A percentile compares a stretch with the other conserved stretches of the same genome.
Evolutionary conservation across 2,888 invertebrate species (phyloP).

Genomic region (Iphiclides podalirius): DNA sequence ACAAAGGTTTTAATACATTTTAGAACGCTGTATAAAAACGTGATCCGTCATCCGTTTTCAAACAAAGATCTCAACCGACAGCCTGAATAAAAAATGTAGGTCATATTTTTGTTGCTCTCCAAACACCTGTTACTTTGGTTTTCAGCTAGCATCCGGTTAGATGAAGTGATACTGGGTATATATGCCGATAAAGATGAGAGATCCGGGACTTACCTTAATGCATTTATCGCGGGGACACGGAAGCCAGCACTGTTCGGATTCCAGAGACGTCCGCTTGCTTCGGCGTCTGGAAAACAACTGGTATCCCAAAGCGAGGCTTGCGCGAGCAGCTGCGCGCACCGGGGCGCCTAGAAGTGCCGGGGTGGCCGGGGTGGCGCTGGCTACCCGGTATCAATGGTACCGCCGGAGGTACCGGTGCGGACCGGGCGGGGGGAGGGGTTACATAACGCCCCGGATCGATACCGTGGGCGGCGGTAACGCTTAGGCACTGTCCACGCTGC

Average conservation of each 20-base stretch:
- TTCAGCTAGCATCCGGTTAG: background rate
- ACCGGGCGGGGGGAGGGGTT: conserved; percentile 45
- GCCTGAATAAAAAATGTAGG: conserved; percentile 9
- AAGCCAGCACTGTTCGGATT: conserved; percentile 49
- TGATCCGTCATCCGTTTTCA: background rate
- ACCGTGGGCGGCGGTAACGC: conserved; percentile 47
- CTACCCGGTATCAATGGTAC: conserved; percentile 59
- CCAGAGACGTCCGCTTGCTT: conserved; percentile 43
- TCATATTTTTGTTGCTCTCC: conserved; percentile 17
- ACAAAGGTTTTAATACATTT: background rate
- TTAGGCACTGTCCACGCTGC: conserved; percentile 46
- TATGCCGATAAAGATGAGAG: background rate
- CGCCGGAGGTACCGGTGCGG: conserved; percentile 41
- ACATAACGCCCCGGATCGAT: conserved; percentile 69
- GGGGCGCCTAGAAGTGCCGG: conserved; percentile 27
- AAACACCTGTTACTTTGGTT: background rate
- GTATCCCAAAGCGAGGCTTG: conserved; percentile 38
- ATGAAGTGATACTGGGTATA: background rate
- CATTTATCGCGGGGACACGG: conserved; percentile 56
- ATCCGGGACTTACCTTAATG: conserved; percentile 57
- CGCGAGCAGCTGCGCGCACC: conserved; percentile 52
- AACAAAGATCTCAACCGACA: background rate
- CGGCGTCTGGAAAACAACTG: conserved; percentile 57
- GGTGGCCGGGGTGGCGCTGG: conserved; percentile 34
- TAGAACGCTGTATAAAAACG: background rate